Evolutionary conservation across 2,797 vertebrate genomes (phyloP), one percentile per base, ranked within the genome.

Genomic region (Gambelia wislizenii): DNA sequence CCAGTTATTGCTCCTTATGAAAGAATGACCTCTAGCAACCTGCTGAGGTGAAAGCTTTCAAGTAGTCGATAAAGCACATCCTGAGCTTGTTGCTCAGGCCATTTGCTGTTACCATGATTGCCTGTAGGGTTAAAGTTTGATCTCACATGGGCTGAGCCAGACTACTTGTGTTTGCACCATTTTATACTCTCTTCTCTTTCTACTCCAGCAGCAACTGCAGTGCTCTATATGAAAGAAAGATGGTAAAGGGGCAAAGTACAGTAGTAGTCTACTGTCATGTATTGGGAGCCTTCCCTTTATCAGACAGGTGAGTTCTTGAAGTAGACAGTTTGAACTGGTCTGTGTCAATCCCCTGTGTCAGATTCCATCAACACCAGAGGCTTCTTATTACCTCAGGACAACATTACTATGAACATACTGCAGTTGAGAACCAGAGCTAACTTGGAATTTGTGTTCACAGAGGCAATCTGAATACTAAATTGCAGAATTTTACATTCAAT

Each of bases 11-110:
- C 74, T 89, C 79, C 89, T 88, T 89, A 89, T 94, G 92, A 93
- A 88, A 86, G 13, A 75, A 85, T 87, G 92, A 91, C 87, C 39
- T 94, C 90, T 44, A 49, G 54, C 95, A 90, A 93, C 89, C 91
- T 91, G 91, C 87, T 12, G 1, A 93, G 91, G 88, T 88, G 93
- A 94, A 86, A 93, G 91, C 89, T 96, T 95, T 96, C 91, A 87
- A 18, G 69, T 33, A 92, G 89, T 93, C 79, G 0, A 88, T 92
- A 92, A 0, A 25, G 44, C 85, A 83, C 90, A 90, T 83, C 76
- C 85, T 85, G 93, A 89, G 83, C 83, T 84, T 89, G 64, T 90
- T 49, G 16, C 85, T 76, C 84, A 88, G 91, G 54, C 90, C 30
- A 76, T 92, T 85, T 93, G 89, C 91, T 90, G 82, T 79, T 91